Conservation (phyloP, 2,888 invertebrate genomes). For the Erebia aethiops region DNA sequence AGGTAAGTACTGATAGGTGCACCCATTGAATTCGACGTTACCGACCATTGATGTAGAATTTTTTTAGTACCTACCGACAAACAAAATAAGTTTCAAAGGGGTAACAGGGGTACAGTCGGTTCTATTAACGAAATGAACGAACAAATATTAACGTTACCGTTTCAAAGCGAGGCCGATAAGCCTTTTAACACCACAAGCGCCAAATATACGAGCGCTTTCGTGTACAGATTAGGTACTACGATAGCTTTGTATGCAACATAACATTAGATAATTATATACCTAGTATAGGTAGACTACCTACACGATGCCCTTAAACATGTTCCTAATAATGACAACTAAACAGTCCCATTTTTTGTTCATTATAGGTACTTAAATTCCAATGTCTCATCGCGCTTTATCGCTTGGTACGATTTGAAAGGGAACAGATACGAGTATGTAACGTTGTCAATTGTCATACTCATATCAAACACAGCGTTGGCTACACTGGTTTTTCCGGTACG, state of each 20-base stretch:
- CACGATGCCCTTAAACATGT: too few species aligned
- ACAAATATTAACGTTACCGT: conserved; percentile 55
- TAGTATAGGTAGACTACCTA: neutral
- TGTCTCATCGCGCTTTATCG: too few species aligned
- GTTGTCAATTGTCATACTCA: too few species aligned
- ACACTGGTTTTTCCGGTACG: too few species aligned
- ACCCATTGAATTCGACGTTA: conserved; percentile 25
- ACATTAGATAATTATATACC: neutral
- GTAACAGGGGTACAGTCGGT: conserved; percentile 28
- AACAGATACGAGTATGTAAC: too few species aligned
- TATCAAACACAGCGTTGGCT: too few species aligned
- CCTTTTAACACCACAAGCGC: conserved; percentile 42
- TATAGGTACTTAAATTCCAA: too few species aligned
- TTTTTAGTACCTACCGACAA: conserved; percentile 22
- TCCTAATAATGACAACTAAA: too few species aligned
- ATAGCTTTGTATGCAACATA: neutral
- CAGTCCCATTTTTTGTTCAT: too few species aligned
- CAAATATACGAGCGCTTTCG: conserved; percentile 12
- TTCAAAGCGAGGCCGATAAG: conserved; percentile 49
- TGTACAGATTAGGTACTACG: conserved; percentile 6
- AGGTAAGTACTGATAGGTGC: neutral
- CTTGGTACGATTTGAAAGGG: too few species aligned
- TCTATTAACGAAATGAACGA: conserved; percentile 48
- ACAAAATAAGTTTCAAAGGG: conserved; percentile 33
- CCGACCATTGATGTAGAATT: too few species aligned